Evolutionary conservation across 1,140 invertebrate genomes (phyloP).

Genomic region (Drosophila tsacasi): DNA sequence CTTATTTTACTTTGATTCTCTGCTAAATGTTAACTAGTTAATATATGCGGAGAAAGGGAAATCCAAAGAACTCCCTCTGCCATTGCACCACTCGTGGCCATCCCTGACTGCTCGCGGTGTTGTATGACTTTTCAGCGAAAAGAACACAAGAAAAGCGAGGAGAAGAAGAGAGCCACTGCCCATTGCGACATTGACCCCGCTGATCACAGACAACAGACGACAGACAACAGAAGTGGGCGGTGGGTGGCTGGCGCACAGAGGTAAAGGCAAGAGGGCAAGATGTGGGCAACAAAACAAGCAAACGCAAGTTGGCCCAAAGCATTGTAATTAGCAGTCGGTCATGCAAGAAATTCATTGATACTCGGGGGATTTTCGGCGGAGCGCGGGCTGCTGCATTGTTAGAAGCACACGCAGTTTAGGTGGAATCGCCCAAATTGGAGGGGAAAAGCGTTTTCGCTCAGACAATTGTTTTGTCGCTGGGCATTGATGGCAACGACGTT

Average conservation of each 20-base stretch:
- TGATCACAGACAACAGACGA: conserved; percentile 33
- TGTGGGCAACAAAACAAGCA: conserved; percentile 37
- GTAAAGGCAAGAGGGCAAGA: conserved; percentile 8
- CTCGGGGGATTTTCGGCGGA: conserved; percentile 24
- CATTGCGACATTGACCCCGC: conserved; percentile 82
- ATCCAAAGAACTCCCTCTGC: background rate
- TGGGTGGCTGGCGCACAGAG: conserved; percentile 7
- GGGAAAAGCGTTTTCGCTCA: conserved; percentile 58
- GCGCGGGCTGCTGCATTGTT: conserved; percentile 48
- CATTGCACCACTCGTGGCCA: background rate
- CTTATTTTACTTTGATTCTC: background rate
- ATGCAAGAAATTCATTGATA: conserved; percentile 84
- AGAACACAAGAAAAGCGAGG: conserved; percentile 7
- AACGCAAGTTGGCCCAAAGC: conserved; percentile 53
- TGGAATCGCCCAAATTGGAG: conserved; percentile 63
- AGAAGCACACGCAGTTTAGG: conserved; percentile 63
- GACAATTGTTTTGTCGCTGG: conserved; percentile 82
- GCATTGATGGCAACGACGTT: conserved; percentile 74
- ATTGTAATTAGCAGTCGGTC: conserved; percentile 83
- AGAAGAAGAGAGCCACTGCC: conserved; percentile 35
- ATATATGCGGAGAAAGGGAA: background rate
- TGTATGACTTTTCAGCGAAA: conserved; percentile 19
- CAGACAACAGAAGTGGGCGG: conserved; percentile 10
- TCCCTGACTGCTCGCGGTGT: conserved; percentile 1
- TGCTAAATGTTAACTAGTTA: background rate